Percentiles rank a stretch among this genome's conserved stretches.
Evolutionary conservation across 2,113 vertebrate species (phyloP).

Genomic region (Synchiropus splendidus): DNA sequence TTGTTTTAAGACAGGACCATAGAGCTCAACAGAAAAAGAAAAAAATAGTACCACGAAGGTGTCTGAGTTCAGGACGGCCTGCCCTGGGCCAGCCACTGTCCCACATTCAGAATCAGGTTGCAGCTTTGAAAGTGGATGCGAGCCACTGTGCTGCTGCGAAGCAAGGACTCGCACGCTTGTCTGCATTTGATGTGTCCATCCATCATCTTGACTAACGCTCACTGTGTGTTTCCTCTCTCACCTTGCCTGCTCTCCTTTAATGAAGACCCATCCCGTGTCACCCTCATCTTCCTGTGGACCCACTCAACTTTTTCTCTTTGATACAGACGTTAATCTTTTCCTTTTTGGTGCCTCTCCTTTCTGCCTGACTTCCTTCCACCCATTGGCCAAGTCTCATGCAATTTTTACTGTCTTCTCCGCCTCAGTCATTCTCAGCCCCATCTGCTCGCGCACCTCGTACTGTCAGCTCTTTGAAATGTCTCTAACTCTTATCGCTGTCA

Average conservation of each 20-base stretch:
- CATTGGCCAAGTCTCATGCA: constrained; percentile 57
- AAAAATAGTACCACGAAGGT: too few relatives aligned
- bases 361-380: constrained; percentile 48
- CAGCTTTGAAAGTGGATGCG: constrained; percentile 29
- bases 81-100: constrained; percentile 39
- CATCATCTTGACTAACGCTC: constrained; percentile 24
- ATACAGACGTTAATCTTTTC: constrained; percentile 52
- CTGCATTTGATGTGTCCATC: constrained; percentile 36
- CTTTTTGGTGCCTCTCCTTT: constrained; percentile 38
- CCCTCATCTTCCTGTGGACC: constrained; percentile 15
- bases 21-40: too few relatives aligned
- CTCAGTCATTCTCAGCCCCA: constrained; percentile 31
- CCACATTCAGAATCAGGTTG: constrained; percentile 51
- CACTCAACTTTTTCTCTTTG: constrained; percentile 35
- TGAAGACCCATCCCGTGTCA: constrained; percentile 7
- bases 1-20: too few relatives aligned
- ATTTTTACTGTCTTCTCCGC: constrained; percentile 53
- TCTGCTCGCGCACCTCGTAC: constrained; percentile 31
- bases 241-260: constrained; percentile 16
- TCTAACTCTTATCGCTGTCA: constrained; percentile 2
- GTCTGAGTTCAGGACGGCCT: constrained; percentile 27
- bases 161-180: constrained; percentile 22
- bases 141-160: constrained; percentile 14
- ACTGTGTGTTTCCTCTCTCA: constrained; percentile 13
- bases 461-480: too few relatives aligned